Conservation (phyloP, 2,797 vertebrate species). For the Lacerta agilis region DNA sequence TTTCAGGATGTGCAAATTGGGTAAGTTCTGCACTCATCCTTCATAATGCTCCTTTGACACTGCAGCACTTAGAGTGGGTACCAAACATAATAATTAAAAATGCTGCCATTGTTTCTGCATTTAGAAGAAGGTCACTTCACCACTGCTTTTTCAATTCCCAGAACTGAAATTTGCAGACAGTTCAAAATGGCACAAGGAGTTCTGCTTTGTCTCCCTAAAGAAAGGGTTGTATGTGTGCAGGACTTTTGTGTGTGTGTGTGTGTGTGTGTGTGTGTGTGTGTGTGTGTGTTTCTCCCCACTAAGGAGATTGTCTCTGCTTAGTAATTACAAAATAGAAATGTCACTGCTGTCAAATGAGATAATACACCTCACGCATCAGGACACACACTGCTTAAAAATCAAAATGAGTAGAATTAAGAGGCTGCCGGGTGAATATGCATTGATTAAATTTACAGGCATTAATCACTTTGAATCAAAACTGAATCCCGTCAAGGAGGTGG, state of each 20-base stretch:
- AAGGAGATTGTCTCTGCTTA: slow-evolving; percentile 58
- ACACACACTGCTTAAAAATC: slow-evolving; percentile 68
- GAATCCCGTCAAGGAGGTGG: slow-evolving; percentile 60
- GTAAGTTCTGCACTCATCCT: no score
- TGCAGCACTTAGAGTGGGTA: no score
- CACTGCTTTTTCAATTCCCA: background rate
- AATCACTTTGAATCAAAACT: slow-evolving; percentile 73
- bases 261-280: slow-evolving; percentile 30
- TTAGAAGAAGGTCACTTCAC: background rate
- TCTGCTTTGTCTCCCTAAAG: slow-evolving; percentile 20
- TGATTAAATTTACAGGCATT: slow-evolving; percentile 72
- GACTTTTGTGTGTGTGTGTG: background rate
- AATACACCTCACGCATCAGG: slow-evolving; percentile 75
- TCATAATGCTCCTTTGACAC: no score
- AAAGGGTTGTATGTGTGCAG: slow-evolving; percentile 45
- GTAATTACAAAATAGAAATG: slow-evolving; percentile 77
- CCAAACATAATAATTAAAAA: no score
- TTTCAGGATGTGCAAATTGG: no score
- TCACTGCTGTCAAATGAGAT: slow-evolving; percentile 70
- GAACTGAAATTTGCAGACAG: background rate
- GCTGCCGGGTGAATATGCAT: slow-evolving; percentile 34
- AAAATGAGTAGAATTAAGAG: slow-evolving; percentile 45
- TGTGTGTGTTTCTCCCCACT: background rate
- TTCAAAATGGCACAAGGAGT: background rate
- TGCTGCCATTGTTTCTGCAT: background rate